These are phyloP conservation scores for Coreoperca whiteheadi DNA, from an alignment of 2,113 vertebrate genomes.

Conservation along the genomic window DNA sequence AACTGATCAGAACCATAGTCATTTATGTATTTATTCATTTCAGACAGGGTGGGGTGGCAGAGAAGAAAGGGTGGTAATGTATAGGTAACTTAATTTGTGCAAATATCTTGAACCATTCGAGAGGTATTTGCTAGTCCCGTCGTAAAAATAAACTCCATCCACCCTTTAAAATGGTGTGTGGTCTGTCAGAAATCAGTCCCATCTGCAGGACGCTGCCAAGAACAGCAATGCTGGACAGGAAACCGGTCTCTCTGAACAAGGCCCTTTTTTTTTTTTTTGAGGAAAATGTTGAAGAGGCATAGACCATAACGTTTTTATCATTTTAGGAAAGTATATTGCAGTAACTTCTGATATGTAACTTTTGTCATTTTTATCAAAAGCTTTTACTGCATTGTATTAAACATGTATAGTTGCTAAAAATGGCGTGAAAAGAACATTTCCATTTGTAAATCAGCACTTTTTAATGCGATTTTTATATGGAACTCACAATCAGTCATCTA, in stretches of 20 bases:
- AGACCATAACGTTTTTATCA: conserved; percentile 35
- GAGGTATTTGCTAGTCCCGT: conserved; percentile 70
- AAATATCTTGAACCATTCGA: conserved; percentile 76
- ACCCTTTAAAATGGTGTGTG: conserved; percentile 83
- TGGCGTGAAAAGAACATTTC: background rate
- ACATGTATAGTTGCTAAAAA: background rate
- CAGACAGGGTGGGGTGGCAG: conserved; percentile 47
- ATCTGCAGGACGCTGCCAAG: conserved; percentile 80
- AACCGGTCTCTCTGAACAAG: conserved; percentile 75
- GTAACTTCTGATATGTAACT: conserved; percentile 12
- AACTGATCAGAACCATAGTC: conserved; percentile 47
- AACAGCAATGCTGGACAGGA: conserved; percentile 82
- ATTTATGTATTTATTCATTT: conserved; percentile 55
- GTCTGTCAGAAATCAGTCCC: conserved; percentile 83
- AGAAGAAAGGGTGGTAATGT: conserved; percentile 50
- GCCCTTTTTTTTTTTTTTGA: conserved; percentile 62
- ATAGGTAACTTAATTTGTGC: conserved; percentile 75
- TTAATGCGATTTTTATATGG: conserved; percentile 10
- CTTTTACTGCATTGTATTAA: background rate
- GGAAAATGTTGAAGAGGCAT: conserved; percentile 53
- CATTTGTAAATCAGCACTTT: background rate
- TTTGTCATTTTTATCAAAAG: conserved; percentile 6
- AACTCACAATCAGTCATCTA: conserved; percentile 7
- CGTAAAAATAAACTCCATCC: conserved; percentile 80
- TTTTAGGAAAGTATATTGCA: conserved; percentile 42